Evolutionary conservation across 2,797 vertebrate species (phyloP).

Genomic region (Sebastes jordani): DNA sequence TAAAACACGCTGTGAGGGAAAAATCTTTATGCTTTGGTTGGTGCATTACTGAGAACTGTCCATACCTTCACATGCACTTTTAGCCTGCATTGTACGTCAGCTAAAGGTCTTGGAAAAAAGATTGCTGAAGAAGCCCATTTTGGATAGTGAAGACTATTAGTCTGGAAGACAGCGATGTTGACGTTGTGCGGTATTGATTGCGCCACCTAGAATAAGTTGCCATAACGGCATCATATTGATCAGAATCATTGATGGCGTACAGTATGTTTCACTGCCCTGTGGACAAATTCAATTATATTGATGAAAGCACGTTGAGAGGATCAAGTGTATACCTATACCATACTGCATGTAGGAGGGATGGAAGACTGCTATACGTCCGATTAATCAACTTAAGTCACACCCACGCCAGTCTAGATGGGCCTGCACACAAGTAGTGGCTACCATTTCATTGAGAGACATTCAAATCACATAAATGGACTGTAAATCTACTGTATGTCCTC

Average conservation of each 20-base stretch:
- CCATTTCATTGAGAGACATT: background rate
- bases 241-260: constrained; percentile 59
- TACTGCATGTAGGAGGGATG: constrained; percentile 26
- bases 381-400: constrained; percentile 45
- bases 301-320: constrained; percentile 54
- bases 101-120: constrained; percentile 11
- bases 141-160: constrained; percentile 36
- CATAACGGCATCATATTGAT: constrained; percentile 70
- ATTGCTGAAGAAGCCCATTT: constrained; percentile 26
- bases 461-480: background rate
- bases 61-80: constrained; percentile 6
- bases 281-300: constrained; percentile 74
- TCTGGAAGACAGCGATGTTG: constrained; percentile 45
- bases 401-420: constrained; percentile 23
- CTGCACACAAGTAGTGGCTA: background rate
- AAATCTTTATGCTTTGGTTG: constrained; percentile 10
- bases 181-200: constrained; percentile 62
- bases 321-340: constrained; percentile 51
- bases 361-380: constrained; percentile 12
- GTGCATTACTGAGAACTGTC: constrained; percentile 4
- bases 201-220: constrained; percentile 71
- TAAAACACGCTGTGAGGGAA: constrained; percentile 9
- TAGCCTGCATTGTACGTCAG: background rate
- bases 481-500: background rate
- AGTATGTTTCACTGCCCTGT: constrained; percentile 64